Evolutionary conservation across 1,140 invertebrate species (phyloP).

Genomic region (Papilio dardanus): DNA sequence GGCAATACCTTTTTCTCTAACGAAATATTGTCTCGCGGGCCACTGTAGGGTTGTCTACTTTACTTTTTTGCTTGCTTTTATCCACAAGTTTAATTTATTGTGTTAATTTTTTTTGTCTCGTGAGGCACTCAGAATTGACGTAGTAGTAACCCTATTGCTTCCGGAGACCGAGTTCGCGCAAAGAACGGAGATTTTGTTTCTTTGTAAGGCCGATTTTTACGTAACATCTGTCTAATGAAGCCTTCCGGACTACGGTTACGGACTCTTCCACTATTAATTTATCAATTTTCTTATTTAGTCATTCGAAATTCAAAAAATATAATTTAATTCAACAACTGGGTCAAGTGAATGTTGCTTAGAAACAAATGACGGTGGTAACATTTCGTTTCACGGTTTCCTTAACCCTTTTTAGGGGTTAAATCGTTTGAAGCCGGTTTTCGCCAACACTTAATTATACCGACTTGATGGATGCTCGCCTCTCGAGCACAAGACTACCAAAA

Average conservation of each 20-base stretch:
- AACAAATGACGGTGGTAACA: conserved; percentile 2
- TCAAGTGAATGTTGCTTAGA: background rate
- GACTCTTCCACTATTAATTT: background rate
- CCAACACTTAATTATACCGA: background rate
- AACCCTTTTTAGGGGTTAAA: background rate
- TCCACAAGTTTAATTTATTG: no score
- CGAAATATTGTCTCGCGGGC: conserved; percentile 31
- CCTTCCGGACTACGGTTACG: no score
- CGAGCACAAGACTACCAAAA: background rate
- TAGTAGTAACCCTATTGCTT: no score
- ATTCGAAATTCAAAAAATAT: background rate
- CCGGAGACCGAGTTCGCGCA: no score
- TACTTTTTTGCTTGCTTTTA: no score
- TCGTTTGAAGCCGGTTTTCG: background rate
- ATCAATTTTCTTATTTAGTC: background rate
- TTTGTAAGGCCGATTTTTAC: no score
- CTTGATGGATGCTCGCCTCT: background rate
- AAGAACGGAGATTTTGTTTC: no score
- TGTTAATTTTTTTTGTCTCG: no score
- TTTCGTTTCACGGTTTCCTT: background rate
- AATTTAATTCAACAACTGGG: background rate
- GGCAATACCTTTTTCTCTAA: conserved; percentile 39
- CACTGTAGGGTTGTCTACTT: conserved; percentile 4
- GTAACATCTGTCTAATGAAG: no score
- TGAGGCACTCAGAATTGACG: no score